Conservation (phyloP, 2,113 vertebrate species). For the Tetraodon nigroviridis region DNA sequence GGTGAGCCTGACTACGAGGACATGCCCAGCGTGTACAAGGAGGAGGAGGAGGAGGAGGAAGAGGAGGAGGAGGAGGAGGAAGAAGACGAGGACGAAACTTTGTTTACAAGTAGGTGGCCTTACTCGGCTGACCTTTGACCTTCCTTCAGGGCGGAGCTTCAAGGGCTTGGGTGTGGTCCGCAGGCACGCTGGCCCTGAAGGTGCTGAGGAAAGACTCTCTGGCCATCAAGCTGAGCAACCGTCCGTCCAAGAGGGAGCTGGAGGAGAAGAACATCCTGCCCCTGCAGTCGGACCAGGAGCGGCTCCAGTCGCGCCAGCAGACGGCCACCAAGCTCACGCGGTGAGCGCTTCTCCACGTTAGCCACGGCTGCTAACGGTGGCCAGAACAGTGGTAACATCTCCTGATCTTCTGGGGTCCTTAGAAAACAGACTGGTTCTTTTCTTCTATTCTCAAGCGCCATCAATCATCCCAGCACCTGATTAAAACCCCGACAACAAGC, state of each 20-base stretch:
- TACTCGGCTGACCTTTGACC: neutral
- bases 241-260: conserved; percentile 90
- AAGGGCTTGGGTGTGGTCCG: neutral
- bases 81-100: conserved; percentile 71
- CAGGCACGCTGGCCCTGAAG: conserved; percentile 91
- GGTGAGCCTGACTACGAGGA: conserved; percentile 83
- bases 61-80: conserved; percentile 80
- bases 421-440: neutral
- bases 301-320: conserved; percentile 87
- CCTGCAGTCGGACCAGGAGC: conserved; percentile 90
- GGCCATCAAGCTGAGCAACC: conserved; percentile 96
- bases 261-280: conserved; percentile 98
- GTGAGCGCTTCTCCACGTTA: conserved; percentile 56
- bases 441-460: neutral
- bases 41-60: conserved; percentile 84
- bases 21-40: conserved; percentile 80
- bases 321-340: conserved; percentile 96
- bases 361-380: too few species aligned
- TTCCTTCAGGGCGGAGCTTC: too few species aligned
- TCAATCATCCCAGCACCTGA: conserved; percentile 6
- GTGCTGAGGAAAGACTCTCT: conserved; percentile 94
- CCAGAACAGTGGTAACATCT: neutral
- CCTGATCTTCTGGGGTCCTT: too few species aligned
- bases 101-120: conserved; percentile 84
- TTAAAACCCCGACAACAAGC: neutral